Evolutionary conservation across 1,140 invertebrate genomes (phyloP), one percentile per base, ranked within the genome.

Genomic region (Leptinotarsa lineolata): DNA sequence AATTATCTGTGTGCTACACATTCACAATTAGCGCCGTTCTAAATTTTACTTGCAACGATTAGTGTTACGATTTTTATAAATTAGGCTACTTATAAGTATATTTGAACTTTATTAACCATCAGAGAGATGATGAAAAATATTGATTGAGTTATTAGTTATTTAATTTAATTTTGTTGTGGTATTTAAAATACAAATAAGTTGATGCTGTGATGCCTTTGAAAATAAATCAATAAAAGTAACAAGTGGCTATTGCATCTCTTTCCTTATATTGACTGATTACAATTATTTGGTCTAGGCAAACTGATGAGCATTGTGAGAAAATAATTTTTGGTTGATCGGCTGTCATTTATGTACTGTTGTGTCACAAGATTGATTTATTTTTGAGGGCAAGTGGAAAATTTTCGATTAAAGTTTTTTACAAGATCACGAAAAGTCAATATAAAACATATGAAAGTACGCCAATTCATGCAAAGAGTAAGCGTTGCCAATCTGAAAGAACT

Each of bases 1-100:
- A 54, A 54, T 16, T 16, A n/a, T 54, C n/a, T 54, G 48, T 54
- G 48, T 54, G 48, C 16, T 1, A 54, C 48, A 54, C 48, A 54
- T 54, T 16, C n/a, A 54, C 48, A 54, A 54, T 54, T 54, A 54
- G 48, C 48, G 48, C 48, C 12, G 72, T 66, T 74, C 68, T 16
- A 76, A 58, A 75, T 73, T 78, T 74, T 78, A 76, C 70, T 76
- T 74, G 77, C 77, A 78, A 78, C 77, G 77, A 78, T 72, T 76
- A 76, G 74, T 72, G 74, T 76, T 75, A 77, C 72, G 68, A 70
- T 78, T 76, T 78, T 74, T 76, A 77, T 60, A 72, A 67, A 64
- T 58, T 74, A 74, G 64, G 66, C 59, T 76, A 75, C 69, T 70
- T 72, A 66, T 54, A 54, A 18, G 70, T 75, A 75, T 70, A 68